These are phyloP conservation scores for Andrena bicolor DNA, from an alignment of 2,888 invertebrate genomes.

Conservation along the genomic window DNA sequence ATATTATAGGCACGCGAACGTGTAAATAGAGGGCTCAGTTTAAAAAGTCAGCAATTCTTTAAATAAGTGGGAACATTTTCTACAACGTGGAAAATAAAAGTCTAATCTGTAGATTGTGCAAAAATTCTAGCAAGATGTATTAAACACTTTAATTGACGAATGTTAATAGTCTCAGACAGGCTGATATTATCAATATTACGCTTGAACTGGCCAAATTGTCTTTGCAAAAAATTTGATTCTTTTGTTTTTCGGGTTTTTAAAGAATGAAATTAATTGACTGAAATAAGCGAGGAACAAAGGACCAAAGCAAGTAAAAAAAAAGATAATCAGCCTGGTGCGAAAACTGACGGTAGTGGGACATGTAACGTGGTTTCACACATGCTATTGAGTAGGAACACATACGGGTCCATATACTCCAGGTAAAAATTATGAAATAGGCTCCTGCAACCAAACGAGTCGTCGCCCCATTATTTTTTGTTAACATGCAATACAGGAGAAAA, in stretches of 20 bases:
- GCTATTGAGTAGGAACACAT: slow-evolving; percentile 85
- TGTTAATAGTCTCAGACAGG: slow-evolving; percentile 50
- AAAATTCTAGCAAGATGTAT: slow-evolving; percentile 1
- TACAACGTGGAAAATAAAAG: slow-evolving; percentile 15
- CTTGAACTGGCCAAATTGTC: slow-evolving; percentile 74
- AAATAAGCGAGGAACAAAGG: slow-evolving; percentile 70
- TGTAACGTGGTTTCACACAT: slow-evolving; percentile 85
- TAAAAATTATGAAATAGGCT: slow-evolving; percentile 85
- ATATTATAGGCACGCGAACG: slow-evolving; percentile 4
- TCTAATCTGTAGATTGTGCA: slow-evolving; percentile 5
- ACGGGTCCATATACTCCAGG: slow-evolving; percentile 85
- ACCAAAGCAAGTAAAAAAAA: slow-evolving; percentile 78
- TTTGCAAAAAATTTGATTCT: slow-evolving; percentile 45
- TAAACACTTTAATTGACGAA: slow-evolving; percentile 7
- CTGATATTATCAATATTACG: slow-evolving; percentile 58
- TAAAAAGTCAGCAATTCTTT: not conserved
- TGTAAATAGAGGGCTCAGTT: slow-evolving; percentile 30
- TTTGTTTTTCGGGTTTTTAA: slow-evolving; percentile 16
- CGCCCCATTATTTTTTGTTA: slow-evolving; percentile 82
- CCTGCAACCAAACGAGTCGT: slow-evolving; percentile 84
- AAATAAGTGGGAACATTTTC: slow-evolving; percentile 13
- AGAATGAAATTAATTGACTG: slow-evolving; percentile 47
- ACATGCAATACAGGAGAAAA: slow-evolving; percentile 79
- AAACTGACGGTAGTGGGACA: slow-evolving; percentile 85
- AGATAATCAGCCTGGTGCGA: slow-evolving; percentile 83